A percentile compares a stretch with the other conserved stretches of the same genome.
phyloP scores from a whole-genome alignment of 2,113 vertebrate genomes.

The Cyrtonyx montezumae region DNA sequence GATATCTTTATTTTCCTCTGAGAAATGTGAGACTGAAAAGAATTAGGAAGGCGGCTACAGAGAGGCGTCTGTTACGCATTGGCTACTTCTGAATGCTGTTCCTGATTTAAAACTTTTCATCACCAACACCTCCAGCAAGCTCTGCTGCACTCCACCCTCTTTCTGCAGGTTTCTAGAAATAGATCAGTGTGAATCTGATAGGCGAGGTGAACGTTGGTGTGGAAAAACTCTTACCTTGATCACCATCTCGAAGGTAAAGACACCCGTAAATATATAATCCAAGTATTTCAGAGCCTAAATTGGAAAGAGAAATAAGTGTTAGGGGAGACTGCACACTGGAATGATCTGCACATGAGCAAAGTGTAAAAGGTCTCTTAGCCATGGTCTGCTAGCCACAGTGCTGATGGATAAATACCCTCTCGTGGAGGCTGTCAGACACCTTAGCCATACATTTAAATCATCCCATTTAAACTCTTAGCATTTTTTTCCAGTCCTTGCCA shows the following conservation, averaged over 20 bases:
- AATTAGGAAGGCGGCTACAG: background rate
- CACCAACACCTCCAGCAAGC: background rate
- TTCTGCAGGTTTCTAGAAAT: background rate
- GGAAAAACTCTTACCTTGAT: slow-evolving; percentile 88
- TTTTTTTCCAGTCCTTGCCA: background rate
- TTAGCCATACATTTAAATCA: background rate
- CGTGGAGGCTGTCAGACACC: background rate
- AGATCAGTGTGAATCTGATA: background rate
- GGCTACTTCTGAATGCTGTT: background rate
- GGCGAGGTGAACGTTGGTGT: background rate
- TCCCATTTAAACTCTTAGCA: background rate
- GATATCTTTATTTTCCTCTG: background rate
- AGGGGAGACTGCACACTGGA: background rate
- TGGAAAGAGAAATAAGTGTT: background rate
- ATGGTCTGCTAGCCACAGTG: background rate
- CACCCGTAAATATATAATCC: slow-evolving; percentile 97
- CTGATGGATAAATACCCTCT: background rate
- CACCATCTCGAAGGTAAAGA: slow-evolving; percentile 99
- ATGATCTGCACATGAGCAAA: background rate
- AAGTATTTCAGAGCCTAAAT: slow-evolving; percentile 93
- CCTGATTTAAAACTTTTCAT: background rate
- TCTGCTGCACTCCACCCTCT: background rate
- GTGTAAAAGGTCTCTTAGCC: background rate
- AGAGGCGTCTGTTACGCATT: background rate
- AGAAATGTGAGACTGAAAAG: background rate